A percentile compares a stretch with the other conserved stretches of the same genome.
phyloP scores from a whole-genome alignment of 1,140 invertebrate species.

The Trichogramma pretiosum region DNA sequence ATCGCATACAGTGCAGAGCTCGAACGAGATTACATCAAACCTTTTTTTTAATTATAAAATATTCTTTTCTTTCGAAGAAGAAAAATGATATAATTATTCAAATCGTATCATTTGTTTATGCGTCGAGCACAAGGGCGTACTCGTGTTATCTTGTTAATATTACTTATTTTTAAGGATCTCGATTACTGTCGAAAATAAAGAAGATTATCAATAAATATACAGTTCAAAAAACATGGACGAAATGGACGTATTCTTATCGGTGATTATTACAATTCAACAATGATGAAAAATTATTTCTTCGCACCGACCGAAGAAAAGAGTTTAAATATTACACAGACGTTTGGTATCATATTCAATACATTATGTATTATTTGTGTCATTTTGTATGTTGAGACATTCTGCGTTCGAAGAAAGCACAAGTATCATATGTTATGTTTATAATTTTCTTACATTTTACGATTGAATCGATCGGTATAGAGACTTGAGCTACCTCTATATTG shows the following conservation, averaged over 20 bases:
- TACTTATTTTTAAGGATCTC: too few species aligned
- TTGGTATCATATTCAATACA: too few species aligned
- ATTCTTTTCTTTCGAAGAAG: slow-evolving; percentile 6
- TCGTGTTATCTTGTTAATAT: too few species aligned
- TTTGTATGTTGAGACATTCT: neutral
- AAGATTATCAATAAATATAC: slow-evolving; percentile 6
- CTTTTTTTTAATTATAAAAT: slow-evolving; percentile 10
- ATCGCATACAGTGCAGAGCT: slow-evolving; percentile 4
- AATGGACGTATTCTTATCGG: slow-evolving; percentile 18
- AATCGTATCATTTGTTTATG: neutral
- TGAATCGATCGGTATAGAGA: slow-evolving; percentile 2
- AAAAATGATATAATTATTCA: neutral
- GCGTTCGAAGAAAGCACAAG: neutral
- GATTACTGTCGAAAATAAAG: slow-evolving; percentile 9
- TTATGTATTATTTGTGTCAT: slow-evolving; percentile 2
- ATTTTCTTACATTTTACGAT: neutral
- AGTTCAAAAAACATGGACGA: slow-evolving; percentile 16
- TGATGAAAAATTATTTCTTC: slow-evolving; percentile 10
- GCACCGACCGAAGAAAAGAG: slow-evolving; percentile 13
- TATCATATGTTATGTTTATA: slow-evolving; percentile 8
- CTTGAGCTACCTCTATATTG: neutral
- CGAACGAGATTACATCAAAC: too few species aligned
- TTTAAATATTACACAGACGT: neutral
- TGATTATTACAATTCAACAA: slow-evolving; percentile 16
- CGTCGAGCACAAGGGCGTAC: neutral